Evolutionary conservation across 2,797 vertebrate species (phyloP).

Genomic region (Alectoris magna): DNA sequence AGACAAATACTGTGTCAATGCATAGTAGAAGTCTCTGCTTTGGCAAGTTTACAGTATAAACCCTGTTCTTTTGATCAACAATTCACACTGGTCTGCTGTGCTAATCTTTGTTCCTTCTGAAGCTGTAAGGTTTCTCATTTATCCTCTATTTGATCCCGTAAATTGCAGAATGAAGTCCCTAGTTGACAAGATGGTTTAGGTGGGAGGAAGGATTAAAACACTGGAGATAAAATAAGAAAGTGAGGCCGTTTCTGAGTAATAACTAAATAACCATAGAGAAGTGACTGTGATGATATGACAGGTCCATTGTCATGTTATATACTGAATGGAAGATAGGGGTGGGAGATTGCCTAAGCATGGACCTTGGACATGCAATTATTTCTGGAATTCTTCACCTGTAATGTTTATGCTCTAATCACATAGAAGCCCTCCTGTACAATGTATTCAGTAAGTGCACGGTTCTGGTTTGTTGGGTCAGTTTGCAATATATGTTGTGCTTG

Average conservation of each 20-base stretch:
- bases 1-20: background rate
- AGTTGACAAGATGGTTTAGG: background rate
- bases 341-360: background rate
- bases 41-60: background rate
- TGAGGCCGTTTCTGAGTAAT: background rate
- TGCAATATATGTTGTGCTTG: conserved; percentile 24
- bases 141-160: background rate
- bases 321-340: background rate
- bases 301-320: background rate
- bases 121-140: conserved; percentile 1
- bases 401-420: background rate
- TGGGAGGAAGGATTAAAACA: background rate
- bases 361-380: background rate
- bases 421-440: background rate
- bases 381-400: background rate
- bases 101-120: background rate
- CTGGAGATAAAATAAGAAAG: background rate
- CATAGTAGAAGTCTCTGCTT: background rate
- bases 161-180: background rate
- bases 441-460: background rate
- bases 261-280: background rate
- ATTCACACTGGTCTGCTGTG: background rate
- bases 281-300: background rate
- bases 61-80: background rate
- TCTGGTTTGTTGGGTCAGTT: background rate